These are phyloP conservation scores for Drosophila oshimai DNA, from an alignment of 1,140 invertebrate species.

Conservation along the genomic window DNA sequence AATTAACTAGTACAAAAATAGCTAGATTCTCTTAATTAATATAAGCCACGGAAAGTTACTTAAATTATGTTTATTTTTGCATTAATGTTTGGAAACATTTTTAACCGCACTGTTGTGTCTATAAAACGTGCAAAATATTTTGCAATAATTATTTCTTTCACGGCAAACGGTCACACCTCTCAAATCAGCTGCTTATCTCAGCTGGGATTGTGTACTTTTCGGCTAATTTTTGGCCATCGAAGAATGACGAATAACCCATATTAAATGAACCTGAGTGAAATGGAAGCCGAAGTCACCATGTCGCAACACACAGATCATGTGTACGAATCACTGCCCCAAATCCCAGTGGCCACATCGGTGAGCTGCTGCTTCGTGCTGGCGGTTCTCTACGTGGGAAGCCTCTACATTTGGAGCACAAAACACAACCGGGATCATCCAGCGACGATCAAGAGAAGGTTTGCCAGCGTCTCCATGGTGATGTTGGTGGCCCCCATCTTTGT, in stretches of 20 bases:
- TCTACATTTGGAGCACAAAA: slow-evolving; percentile 91
- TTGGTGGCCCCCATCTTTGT: slow-evolving; percentile 90
- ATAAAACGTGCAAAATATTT: too few relatives aligned
- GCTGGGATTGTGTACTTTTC: slow-evolving; percentile 12
- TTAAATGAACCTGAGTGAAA: slow-evolving; percentile 38
- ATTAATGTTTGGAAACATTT: too few relatives aligned
- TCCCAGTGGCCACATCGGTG: slow-evolving; percentile 80
- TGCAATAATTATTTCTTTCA: too few relatives aligned
- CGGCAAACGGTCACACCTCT: neutral
- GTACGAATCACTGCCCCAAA: slow-evolving; percentile 42
- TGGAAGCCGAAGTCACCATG: neutral
- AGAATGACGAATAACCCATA: slow-evolving; percentile 32
- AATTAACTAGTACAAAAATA: too few relatives aligned
- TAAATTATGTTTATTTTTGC: too few relatives aligned
- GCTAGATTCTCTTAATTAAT: too few relatives aligned
- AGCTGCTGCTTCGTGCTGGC: slow-evolving; percentile 88
- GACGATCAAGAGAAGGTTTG: slow-evolving; percentile 94
- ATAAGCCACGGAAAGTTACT: too few relatives aligned
- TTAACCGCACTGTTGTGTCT: too few relatives aligned
- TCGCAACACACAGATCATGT: neutral
- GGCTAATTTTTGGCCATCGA: neutral
- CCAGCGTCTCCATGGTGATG: slow-evolving; percentile 92
- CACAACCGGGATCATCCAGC: slow-evolving; percentile 92
- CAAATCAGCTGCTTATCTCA: slow-evolving; percentile 28
- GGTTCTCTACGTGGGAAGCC: slow-evolving; percentile 90